Base-by-base conservation (phyloP, 2,888 invertebrate genomes). In the Melanargia galathea region DNA sequence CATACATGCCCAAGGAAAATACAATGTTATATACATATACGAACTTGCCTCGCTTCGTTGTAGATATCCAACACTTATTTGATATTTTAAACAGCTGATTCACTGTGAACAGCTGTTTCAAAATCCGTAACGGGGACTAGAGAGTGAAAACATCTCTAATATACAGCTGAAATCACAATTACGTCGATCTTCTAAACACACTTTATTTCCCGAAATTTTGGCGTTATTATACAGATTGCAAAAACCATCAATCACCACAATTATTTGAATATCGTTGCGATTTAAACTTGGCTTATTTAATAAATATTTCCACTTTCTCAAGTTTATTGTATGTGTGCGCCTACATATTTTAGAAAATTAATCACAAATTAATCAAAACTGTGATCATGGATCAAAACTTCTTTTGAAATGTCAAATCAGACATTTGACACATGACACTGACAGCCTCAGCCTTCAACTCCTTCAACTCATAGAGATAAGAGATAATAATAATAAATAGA, bases 111-210 rank as follows among this genome's bases (percentile, higher is more conserved):
- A 62, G 64, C 40, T 35, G 63, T 52, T 70, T n/a, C 68, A 70
- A 65, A 70, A 65, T 70, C 66, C 65, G 62, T 70, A 66, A 68
- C 58, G 72, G 71, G 4, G 24, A 48, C n/a, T n/a, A n/a, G n/a
- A n/a, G n/a, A n/a, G n/a, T n/a, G 33, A 58, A 48, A 20, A 48
- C 48, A 58, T 48, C 48, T 46, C 33, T 45, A 30, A 45, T n/a
- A n/a, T n/a, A 24, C 57, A 46, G n/a, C 46, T 30, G 30, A 58
- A 58, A 48, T n/a, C 35, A 48, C 48, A 48, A 48, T 58, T 58
- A 48, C 58, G 58, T 58, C 46, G 58, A 58, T 13, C 33, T 20
- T 24, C 38, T 55, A n/a, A 38, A 38, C 24, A 40, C 40, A 26
- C 10, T 11, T 8, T 22, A 22, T 38, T 2, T 51, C 33, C 51